Evolutionary conservation across 1,140 invertebrate species (phyloP).

Genomic region (Conus betulinus): DNA sequence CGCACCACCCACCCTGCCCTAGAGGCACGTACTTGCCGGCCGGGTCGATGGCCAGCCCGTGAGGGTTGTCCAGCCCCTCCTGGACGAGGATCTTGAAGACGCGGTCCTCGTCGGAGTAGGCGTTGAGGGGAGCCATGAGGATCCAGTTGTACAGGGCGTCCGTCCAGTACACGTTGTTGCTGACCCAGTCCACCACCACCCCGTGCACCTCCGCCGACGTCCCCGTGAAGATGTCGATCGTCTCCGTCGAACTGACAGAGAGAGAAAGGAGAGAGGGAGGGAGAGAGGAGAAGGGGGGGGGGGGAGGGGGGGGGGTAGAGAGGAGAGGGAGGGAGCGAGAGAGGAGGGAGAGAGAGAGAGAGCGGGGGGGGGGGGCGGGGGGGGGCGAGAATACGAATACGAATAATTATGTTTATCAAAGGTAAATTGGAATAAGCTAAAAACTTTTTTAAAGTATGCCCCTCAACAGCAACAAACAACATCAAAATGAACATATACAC

Average conservation of each 20-base stretch:
- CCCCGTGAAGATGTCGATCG: constrained; percentile 59
- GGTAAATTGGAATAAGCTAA: too few species aligned
- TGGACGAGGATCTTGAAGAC: constrained; percentile 58
- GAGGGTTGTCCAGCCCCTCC: constrained; percentile 59
- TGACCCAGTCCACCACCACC: constrained; percentile 93
- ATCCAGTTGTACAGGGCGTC: constrained; percentile 82
- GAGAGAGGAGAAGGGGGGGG: neutral
- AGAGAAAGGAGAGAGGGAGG: neutral
- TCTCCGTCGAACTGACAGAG: neutral
- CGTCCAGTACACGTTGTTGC: constrained; percentile 97
- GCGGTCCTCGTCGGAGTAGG: constrained; percentile 1
- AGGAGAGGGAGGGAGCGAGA: neutral
- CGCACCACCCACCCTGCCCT: neutral
- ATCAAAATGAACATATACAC: too few species aligned
- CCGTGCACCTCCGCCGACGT: constrained; percentile 82
- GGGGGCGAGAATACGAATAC: neutral
- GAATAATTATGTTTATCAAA: too few species aligned
- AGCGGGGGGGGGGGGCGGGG: neutral
- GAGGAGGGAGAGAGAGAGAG: neutral
- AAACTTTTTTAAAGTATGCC: too few species aligned
- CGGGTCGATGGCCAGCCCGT: constrained; percentile 65
- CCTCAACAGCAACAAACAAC: too few species aligned
- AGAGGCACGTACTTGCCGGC: constrained; percentile 58
- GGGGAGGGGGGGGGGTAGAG: neutral
- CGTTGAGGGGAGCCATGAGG: constrained; percentile 57